Base-by-base conservation (phyloP, 2,113 vertebrate genomes). In the Phasianus colchicus region DNA sequence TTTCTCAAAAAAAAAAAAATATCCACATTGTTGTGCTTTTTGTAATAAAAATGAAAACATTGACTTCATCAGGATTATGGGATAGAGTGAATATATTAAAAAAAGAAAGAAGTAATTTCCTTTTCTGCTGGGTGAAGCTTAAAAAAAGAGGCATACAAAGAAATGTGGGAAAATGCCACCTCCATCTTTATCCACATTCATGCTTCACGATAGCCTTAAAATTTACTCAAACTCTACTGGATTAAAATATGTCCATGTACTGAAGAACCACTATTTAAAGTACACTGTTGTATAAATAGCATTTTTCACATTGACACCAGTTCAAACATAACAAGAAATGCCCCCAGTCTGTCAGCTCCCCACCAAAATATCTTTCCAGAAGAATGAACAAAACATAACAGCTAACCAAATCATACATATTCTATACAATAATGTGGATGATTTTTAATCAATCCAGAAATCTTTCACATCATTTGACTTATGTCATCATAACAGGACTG, bases 401-500 rank as follows among this genome's bases (percentile, higher is more conserved):
- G 85, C 57, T 83, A 95, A 78, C 29, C 75, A 90, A 93, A 96
- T 92, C 32, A 78, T 75, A 83, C 83, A 95, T 90, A 94, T 95
- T 94, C 94, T 42, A 74, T 92, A 87, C 70, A 94, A 94, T 92
- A 96, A 92, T 81, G 85, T 69, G 90, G 96, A 92, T 70, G 92
- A 96, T 92, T 95, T 96, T 96, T 95, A 97, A 96, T 92, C 90
- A 96, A 90, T 90, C 84, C 76, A 95, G 83, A 95, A 96, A 91
- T 95, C 93, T 89, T 93, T 94, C 95, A 89, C 83, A 93, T 97
- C 85, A 88, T 96, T 96, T 97, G 92, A 96, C 91, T 97, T 94
- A 85, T 93, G 61, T 89, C 94, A 96, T 86, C 96, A 91, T 88
- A 95, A 77, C 81, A 94, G 93, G 76, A 92, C 73, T 86, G 40